Base-by-base conservation (phyloP, 2,888 invertebrate genomes). In the Sminthurides aquaticus region DNA sequence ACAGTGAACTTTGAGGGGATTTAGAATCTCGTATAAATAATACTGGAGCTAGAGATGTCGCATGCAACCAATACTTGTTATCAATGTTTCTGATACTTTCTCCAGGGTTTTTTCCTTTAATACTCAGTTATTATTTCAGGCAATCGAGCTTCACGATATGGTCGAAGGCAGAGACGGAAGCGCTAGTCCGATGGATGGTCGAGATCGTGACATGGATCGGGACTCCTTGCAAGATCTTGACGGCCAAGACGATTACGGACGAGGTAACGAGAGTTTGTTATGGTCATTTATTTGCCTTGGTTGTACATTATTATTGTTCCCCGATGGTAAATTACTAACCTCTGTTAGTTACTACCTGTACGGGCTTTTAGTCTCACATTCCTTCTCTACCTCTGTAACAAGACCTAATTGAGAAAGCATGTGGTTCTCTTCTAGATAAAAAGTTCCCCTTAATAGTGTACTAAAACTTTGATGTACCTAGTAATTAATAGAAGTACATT, bases 61-160 rank as follows among this genome's bases (percentile, higher is more conserved):
- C n/a, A n/a, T n/a, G n/a, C n/a, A n/a, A n/a, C n/a, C n/a, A n/a
- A n/a, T n/a, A n/a, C n/a, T n/a, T n/a, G n/a, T n/a, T n/a, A n/a
- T n/a, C n/a, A n/a, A n/a, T n/a, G n/a, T n/a, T n/a, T n/a, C n/a
- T n/a, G n/a, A n/a, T n/a, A n/a, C n/a, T n/a, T n/a, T n/a, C n/a
- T n/a, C n/a, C n/a, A n/a, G n/a, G n/a, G n/a, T n/a, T n/a, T n/a
- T n/a, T n/a, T n/a, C n/a, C n/a, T n/a, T n/a, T n/a, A n/a, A n/a
- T n/a, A n/a, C n/a, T n/a, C n/a, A n/a, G n/a, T n/a, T n/a, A n/a
- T n/a, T n/a, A 25, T 63, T 81, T 64, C 82, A 88, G 88, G 87
- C 86, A 80, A 84, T 90, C 85, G 91, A 90, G 78, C 82, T 90
- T 76, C 89, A 89, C 81, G 88, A 89, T 79, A 86, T 85, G 67